Base-by-base conservation (phyloP, 2,797 vertebrate genomes). In the Darevskia nairensis region DNA sequence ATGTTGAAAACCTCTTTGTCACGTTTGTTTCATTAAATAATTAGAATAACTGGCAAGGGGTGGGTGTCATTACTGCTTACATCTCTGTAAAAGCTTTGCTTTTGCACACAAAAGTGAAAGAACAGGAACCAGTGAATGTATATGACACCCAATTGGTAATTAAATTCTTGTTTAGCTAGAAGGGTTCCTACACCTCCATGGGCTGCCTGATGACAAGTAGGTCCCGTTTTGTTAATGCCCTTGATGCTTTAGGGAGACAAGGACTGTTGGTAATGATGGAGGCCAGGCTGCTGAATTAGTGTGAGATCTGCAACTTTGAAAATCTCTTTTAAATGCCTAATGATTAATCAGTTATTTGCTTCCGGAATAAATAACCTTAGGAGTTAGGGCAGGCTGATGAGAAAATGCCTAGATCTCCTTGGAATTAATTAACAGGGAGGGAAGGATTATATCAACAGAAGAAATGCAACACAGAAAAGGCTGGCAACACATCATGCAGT, bases 241-340 rank as follows among this genome's bases (percentile, higher is more conserved):
- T 78, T 87, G 77, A 25, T 19, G 17, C 11, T 10, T 4, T 71
- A 80, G 81, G 68, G n/a, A 32, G 25, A 64, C 85, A 91, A 44
- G 83, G 21, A 55, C 39, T 55, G 80, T 75, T 87, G 86, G 92
- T 93, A 93, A 92, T 92, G 81, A 81, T 80, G 25, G 84, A 92
- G 92, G 89, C 87, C 61, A 85, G 21, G 9, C 46, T 84, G 32
- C 35, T 85, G 44, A 85, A 76, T 55, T 76, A 87, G 59, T 75
- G 39, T 75, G 71, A 85, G 61, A 85, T 84, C 39, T 27, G 64
- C 74, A 89, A 88, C 64, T 85, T 77, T 6, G 77, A 93, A 89
- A 94, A 92, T 93, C 93, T 91, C 91, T 92, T 94, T 95, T 92
- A 86, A 91, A 94, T 92, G 87, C 75, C 75, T 94, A 95, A 94